These are phyloP conservation scores for Helicolenus hilgendorfi DNA, from an alignment of 2,797 vertebrate genomes.

Conservation along the genomic window DNA sequence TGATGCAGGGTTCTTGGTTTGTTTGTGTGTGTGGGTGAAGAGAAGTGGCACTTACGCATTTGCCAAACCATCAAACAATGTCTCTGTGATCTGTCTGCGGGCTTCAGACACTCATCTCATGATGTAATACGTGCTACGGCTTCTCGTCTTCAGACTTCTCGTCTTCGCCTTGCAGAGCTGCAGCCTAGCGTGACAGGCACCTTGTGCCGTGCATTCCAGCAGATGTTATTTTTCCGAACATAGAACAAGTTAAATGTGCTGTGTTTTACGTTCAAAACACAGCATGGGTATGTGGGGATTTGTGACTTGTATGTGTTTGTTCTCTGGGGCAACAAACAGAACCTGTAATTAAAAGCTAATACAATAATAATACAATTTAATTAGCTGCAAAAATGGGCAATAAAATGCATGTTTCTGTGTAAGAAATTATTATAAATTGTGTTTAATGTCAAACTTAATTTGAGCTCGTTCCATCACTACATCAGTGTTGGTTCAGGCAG, in stretches of 20 bases:
- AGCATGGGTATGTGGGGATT: not conserved
- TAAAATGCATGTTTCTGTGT: not conserved
- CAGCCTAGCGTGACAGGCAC: constrained; percentile 33
- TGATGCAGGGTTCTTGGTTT: not conserved
- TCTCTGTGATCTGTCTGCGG: constrained; percentile 39
- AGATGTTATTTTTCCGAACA: constrained; percentile 32
- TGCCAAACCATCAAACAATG: constrained; percentile 60
- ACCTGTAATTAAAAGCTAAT: not conserved
- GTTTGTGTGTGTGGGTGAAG: constrained; percentile 50
- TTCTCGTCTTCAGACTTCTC: not conserved
- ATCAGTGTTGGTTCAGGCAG: not conserved
- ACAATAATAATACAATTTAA: not conserved
- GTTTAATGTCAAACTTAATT: not conserved
- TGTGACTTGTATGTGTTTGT: not conserved
- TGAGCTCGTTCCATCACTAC: not conserved
- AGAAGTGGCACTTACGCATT: constrained; percentile 41
- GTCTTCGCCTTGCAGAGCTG: constrained; percentile 8
- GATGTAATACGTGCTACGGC: constrained; percentile 29
- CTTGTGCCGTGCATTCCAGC: constrained; percentile 6
- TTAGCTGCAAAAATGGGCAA: not conserved
- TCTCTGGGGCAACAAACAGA: not conserved
- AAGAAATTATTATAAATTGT: not conserved
- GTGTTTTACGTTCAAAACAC: constrained; percentile 1
- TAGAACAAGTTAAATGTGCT: not conserved
- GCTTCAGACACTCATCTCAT: constrained; percentile 49